A percentile compares a stretch with the other conserved stretches of the same genome.
These are phyloP conservation scores for Acrocephalus arundinaceus DNA, from an alignment of 2,113 vertebrate genomes.

Conservation along the genomic window DNA sequence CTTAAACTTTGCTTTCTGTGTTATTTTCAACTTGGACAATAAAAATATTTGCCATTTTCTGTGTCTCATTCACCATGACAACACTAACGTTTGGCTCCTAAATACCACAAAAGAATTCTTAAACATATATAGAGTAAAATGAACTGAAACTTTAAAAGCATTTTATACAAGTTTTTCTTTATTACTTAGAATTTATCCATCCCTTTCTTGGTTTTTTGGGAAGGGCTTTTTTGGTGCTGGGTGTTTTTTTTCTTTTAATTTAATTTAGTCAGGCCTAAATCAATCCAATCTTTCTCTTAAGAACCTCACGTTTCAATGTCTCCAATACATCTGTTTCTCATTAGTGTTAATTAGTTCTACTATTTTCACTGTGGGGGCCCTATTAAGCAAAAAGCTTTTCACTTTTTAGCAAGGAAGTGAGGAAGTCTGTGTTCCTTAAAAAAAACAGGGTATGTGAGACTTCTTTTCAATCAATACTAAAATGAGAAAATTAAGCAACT, in stretches of 20 bases:
- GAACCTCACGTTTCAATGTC: conserved; percentile 2
- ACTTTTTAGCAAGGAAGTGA: conserved; percentile 16
- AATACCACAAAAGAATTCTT: not conserved
- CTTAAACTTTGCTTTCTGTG: not conserved
- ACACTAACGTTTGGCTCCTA: not conserved
- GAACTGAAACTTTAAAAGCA: not conserved
- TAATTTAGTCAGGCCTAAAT: not conserved
- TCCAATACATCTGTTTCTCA: conserved; percentile 38
- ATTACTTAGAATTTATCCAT: not conserved
- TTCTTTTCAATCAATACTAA: not conserved
- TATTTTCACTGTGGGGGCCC: conserved; percentile 19
- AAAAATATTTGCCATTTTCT: not conserved
- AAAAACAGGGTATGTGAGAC: not conserved
- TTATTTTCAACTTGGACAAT: not conserved
- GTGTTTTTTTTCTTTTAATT: not conserved
- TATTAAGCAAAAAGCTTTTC: conserved; percentile 46
- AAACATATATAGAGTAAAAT: not conserved
- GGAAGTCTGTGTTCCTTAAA: not conserved
- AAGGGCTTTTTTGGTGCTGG: not conserved
- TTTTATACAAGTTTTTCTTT: not conserved
- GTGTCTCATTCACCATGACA: not conserved
- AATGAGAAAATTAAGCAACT: not conserved
- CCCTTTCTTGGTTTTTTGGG: not conserved
- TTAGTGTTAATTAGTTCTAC: conserved; percentile 36
- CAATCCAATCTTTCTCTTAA: conserved; percentile 11